Evolutionary conservation across 2,797 vertebrate genomes (phyloP), one percentile per base, ranked within the genome.

Genomic region (Pipistrellus kuhlii): DNA sequence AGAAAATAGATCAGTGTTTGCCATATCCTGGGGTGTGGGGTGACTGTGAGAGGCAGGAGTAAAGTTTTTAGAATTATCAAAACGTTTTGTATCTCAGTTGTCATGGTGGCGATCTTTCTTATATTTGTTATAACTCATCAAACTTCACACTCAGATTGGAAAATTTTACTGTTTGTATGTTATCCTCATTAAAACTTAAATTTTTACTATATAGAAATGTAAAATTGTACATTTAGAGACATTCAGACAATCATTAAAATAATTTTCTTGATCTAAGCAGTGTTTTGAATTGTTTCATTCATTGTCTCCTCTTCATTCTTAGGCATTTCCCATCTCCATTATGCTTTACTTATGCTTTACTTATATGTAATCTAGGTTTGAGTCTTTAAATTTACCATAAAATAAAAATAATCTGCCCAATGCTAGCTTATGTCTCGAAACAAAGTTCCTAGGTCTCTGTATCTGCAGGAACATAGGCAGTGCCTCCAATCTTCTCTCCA

Each of bases 381-480:
- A 20, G 1, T 62, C 8, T 92, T 75, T 62, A 44, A 32, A 38
- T 44, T 85, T 44, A 13, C 59, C 48, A 32, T 32, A 66, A 72
- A 88, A 76, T 76, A 73, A 75, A 90, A 73, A 21, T 68, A 62
- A 48, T n/a, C 85, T 66, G 5, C 53, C 75, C 3, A 0, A 25
- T 12, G 32, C 71, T 41, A n/a, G 23, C 13, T 91, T 32, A 5
- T 35, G 7, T 90, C 64, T 95, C 32, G 7, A 75, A 64, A 53
- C 48, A 62, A 83, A 80, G n/a, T 66, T 9, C 6, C 38, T 25
- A 76, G 20, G 32, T 48, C 21, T 80, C 41, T 18, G 0, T 91
- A 90, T 95, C 94, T 87, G 2, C 30, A 83, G 85, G 85, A 86
- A n/a, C 2, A 38, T 77, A 94, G 84, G n/a, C 84, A 41, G 38